phyloP scores from a whole-genome alignment of 2,888 invertebrate species.

The Eupeodes luniger region DNA sequence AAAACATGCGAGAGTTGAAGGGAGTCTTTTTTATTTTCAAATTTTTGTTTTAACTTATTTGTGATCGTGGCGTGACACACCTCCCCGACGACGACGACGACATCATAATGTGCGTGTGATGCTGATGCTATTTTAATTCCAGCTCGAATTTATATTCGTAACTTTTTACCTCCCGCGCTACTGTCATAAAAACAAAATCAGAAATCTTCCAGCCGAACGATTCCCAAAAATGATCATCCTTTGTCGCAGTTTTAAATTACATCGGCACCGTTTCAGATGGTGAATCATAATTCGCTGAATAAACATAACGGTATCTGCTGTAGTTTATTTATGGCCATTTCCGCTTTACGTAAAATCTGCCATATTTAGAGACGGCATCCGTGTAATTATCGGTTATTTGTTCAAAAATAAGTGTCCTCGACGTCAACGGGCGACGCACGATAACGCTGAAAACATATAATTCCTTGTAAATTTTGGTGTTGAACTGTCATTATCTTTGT shows the following conservation, averaged over 20 bases:
- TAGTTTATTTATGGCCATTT: slow-evolving; percentile 42
- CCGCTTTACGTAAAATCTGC: slow-evolving; percentile 36
- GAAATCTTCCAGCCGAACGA: slow-evolving; percentile 41
- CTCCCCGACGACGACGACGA: slow-evolving; percentile 41
- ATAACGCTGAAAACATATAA: slow-evolving; percentile 24
- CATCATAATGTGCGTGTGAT: slow-evolving; percentile 26
- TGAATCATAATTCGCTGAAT: slow-evolving; percentile 59
- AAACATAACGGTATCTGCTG: slow-evolving; percentile 49
- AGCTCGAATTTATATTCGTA: slow-evolving; percentile 30
- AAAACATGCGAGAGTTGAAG: slow-evolving; percentile 41
- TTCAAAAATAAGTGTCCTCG: slow-evolving; percentile 58
- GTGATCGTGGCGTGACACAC: slow-evolving; percentile 56
- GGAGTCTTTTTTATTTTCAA: slow-evolving; percentile 29
- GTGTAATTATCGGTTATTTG: slow-evolving; percentile 58
- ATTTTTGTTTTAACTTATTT: neutral
- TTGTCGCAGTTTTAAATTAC: slow-evolving; percentile 58
- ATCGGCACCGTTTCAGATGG: slow-evolving; percentile 27
- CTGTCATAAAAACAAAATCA: slow-evolving; percentile 33
- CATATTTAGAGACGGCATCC: slow-evolving; percentile 20
- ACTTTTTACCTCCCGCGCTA: slow-evolving; percentile 65
- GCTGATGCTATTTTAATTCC: slow-evolving; percentile 58
- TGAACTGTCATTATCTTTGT: slow-evolving; percentile 48
- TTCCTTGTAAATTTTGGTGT: neutral
- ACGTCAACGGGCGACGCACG: neutral
- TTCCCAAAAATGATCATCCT: slow-evolving; percentile 53